Conservation (phyloP, 2,113 vertebrate species). For the Syngnathus typhle region DNA sequence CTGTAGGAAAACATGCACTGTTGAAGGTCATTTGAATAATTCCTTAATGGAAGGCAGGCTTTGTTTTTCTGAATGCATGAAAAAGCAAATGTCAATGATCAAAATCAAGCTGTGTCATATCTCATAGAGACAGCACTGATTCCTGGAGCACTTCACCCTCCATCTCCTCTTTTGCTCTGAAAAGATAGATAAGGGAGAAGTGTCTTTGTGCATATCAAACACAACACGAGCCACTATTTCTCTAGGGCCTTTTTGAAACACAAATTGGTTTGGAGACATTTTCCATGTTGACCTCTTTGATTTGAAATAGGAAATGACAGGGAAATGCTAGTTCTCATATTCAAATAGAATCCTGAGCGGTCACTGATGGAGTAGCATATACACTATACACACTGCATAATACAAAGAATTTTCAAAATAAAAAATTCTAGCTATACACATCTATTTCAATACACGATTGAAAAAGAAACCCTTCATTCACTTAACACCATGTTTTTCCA, state of each 20-base stretch:
- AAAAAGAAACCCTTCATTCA: background rate
- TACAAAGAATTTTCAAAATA: conserved; percentile 59
- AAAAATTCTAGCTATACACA: conserved; percentile 40
- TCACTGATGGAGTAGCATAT: conserved; percentile 62
- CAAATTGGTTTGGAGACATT: conserved; percentile 72
- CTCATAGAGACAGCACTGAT: conserved; percentile 61
- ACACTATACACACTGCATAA: conserved; percentile 38
- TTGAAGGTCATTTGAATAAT: conserved; percentile 76
- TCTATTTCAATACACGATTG: background rate
- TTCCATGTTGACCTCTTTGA: conserved; percentile 67
- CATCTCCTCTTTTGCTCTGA: conserved; percentile 51
- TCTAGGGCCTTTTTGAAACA: conserved; percentile 68
- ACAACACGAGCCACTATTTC: conserved; percentile 57
- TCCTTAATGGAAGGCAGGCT: conserved; percentile 70
- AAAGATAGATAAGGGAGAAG: conserved; percentile 69
- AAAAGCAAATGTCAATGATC: conserved; percentile 76
- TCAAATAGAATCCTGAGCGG: conserved; percentile 54
- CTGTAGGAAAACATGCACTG: conserved; percentile 70
- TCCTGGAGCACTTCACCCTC: conserved; percentile 65
- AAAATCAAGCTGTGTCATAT: conserved; percentile 72
- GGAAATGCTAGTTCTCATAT: conserved; percentile 53
- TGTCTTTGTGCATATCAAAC: conserved; percentile 71
- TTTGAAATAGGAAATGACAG: conserved; percentile 67
- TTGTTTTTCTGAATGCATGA: conserved; percentile 71
- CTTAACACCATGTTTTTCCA: conserved; percentile 49